A percentile compares a stretch with the other conserved stretches of the same genome.
Evolutionary conservation across 2,113 vertebrate genomes (phyloP).

Genomic region (Odocoileus hemionus): DNA sequence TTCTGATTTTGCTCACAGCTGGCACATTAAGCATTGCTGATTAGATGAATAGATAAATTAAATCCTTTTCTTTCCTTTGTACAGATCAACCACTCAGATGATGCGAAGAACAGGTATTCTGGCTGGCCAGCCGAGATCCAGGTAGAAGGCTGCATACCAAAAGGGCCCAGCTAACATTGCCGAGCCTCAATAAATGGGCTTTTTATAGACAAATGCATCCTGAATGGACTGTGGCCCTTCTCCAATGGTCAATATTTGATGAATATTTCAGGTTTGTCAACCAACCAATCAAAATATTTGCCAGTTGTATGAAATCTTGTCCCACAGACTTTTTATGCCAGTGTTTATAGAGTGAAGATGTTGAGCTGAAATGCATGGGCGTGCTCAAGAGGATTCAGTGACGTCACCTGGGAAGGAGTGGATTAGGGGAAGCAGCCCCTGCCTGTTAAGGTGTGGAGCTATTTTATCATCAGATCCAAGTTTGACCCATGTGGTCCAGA

Average conservation of each 20-base stretch:
- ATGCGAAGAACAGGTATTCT: constrained; percentile 67
- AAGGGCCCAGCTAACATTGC: constrained; percentile 27
- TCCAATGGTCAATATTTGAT: neutral
- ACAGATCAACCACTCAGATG: constrained; percentile 80
- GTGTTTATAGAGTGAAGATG: neutral
- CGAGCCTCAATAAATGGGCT: neutral
- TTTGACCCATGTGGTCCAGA: neutral
- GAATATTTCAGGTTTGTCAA: neutral
- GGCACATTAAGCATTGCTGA: neutral
- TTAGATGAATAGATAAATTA: neutral
- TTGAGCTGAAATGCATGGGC: neutral
- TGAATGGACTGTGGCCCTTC: neutral
- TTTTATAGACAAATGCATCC: neutral
- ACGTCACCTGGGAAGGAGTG: neutral
- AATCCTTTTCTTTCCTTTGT: neutral
- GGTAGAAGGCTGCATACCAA: constrained; percentile 83
- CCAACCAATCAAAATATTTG: neutral
- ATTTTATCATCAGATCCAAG: accelerated
- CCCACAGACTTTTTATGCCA: neutral
- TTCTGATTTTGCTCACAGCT: neutral
- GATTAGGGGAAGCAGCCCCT: accelerated
- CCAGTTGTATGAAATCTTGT: neutral
- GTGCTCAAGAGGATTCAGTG: too few species aligned
- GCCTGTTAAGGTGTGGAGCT: too few species aligned
- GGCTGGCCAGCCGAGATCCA: constrained; percentile 85